These are phyloP conservation scores for Drosophila koepferae DNA, from an alignment of 2,888 invertebrate genomes.

Conservation along the genomic window DNA sequence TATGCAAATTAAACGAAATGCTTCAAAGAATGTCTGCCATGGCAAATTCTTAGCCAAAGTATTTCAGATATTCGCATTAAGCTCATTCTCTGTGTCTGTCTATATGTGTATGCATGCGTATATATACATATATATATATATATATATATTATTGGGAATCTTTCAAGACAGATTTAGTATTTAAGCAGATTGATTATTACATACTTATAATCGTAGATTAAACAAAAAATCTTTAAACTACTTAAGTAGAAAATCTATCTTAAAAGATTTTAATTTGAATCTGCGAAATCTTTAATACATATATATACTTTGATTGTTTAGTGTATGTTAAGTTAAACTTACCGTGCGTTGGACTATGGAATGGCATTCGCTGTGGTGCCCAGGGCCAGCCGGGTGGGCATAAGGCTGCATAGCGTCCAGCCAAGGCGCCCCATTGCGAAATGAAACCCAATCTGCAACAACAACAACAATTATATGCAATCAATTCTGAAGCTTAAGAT, in stretches of 20 bases:
- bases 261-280: neutral
- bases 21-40: conserved; percentile 58
- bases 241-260: neutral
- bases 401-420: conserved; percentile 90
- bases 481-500: conserved; percentile 31
- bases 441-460: conserved; percentile 90
- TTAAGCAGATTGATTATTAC: no score
- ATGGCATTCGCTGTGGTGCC: conserved; percentile 86
- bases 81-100: neutral
- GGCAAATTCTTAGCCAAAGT: conserved; percentile 60
- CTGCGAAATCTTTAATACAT: neutral
- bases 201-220: neutral
- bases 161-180: neutral
- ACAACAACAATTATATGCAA: neutral
- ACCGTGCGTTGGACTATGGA: conserved; percentile 90
- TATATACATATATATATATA: no score
- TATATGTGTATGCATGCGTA: neutral
- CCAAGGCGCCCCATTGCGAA: conserved; percentile 92
- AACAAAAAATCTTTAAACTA: neutral
- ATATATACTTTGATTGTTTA: neutral
- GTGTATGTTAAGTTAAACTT: conserved; percentile 71
- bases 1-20: conserved; percentile 60
- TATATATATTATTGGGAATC: neutral
- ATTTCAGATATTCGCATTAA: conserved; percentile 17
- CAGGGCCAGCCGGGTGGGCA: conserved; percentile 89